Conservation (phyloP, 2,113 vertebrate genomes). For the Rhadina sibilatrix region DNA sequence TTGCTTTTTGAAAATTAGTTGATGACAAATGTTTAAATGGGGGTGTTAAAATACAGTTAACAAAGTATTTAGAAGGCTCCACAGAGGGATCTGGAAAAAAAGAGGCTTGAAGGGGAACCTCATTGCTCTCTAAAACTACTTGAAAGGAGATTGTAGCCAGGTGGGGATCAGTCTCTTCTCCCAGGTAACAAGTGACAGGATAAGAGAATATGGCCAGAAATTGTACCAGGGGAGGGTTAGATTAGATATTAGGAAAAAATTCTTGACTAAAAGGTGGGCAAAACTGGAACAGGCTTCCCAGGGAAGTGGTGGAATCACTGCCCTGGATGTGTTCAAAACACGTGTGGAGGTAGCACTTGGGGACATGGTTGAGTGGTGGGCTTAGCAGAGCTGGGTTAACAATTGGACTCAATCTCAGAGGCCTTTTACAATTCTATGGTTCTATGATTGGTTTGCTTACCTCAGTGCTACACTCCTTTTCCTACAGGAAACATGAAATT, state of each 20-base stretch:
- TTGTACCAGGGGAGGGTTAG: not conserved
- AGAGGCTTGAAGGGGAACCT: not conserved
- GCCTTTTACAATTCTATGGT: not conserved
- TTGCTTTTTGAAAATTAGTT: slow-evolving; percentile 14
- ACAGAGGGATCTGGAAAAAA: not conserved
- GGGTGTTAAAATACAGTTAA: not conserved
- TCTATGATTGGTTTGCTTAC: not conserved
- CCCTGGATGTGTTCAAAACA: not conserved
- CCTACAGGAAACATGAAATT: not conserved
- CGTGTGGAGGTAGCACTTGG: not conserved
- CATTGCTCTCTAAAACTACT: not conserved
- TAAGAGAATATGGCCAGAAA: not conserved
- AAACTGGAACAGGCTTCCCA: not conserved
- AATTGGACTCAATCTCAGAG: rapidly evolving
- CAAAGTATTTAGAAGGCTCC: not conserved
- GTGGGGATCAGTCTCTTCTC: not conserved
- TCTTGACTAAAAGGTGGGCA: not conserved
- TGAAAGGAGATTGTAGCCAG: not conserved
- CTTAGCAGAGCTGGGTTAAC: not conserved
- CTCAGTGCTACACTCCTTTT: not conserved
- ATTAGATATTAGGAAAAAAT: not conserved
- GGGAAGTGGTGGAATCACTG: not conserved
- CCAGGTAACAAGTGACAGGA: not conserved
- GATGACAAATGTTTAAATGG: not conserved
- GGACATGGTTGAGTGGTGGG: not conserved